phyloP scores from a whole-genome alignment of 1,140 invertebrate species.

The Anoplophora glabripennis region DNA sequence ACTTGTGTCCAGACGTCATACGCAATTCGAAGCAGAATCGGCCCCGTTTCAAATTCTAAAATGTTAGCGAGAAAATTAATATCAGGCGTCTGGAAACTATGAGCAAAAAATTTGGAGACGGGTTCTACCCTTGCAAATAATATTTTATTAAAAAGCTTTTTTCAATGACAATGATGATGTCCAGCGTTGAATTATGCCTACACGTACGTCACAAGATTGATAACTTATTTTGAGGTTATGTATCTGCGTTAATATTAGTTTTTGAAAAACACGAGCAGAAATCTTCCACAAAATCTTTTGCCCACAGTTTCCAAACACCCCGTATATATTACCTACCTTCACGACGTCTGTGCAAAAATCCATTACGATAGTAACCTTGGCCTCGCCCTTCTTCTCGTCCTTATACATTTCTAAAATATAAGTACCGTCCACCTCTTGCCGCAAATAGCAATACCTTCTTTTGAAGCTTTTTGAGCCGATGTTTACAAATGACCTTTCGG shows the following conservation, averaged over 20 bases:
- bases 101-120: no score
- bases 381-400: constrained; percentile 86
- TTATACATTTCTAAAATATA: constrained; percentile 90
- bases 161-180: no score
- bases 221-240: no score
- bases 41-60: constrained; percentile 80
- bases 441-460: constrained; percentile 81
- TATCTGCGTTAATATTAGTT: no score
- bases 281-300: no score
- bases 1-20: constrained; percentile 79
- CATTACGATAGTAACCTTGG: constrained; percentile 89
- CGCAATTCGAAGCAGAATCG: constrained; percentile 83
- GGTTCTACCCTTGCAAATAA: no score
- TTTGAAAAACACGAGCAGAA: no score
- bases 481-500: constrained; percentile 80
- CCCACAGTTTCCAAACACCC: neutral
- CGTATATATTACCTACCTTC: constrained; percentile 56
- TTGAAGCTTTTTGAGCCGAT: constrained; percentile 89
- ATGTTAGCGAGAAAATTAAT: constrained; percentile 22
- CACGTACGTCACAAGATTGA: no score
- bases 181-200: no score
- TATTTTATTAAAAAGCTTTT: no score
- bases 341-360: constrained; percentile 88
- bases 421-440: constrained; percentile 85
- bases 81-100: no score